phyloP scores from a whole-genome alignment of 2,797 vertebrate species.

The Mormyrus proboscirostris region DNA sequence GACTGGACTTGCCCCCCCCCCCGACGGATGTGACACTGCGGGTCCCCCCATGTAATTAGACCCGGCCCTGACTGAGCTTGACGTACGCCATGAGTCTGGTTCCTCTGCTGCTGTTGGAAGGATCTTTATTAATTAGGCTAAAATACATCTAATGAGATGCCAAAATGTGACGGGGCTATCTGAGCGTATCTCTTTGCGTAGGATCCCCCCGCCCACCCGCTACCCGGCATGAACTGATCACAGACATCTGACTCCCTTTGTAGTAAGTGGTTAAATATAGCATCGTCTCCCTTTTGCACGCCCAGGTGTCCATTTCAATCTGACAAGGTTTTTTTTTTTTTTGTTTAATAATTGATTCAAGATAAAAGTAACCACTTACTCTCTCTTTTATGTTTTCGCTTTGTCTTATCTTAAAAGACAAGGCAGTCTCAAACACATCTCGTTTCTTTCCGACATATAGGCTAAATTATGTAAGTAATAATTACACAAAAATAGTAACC shows the following conservation, averaged over 20 bases:
- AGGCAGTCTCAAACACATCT: neutral
- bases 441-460: neutral
- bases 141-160: constrained; percentile 11
- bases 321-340: neutral
- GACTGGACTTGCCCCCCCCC: neutral
- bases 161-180: neutral
- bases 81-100: neutral
- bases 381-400: neutral
- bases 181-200: neutral
- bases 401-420: neutral
- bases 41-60: neutral
- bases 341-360: constrained; percentile 10
- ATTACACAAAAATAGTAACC: neutral
- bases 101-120: neutral
- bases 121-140: constrained; percentile 5
- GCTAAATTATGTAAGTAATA: neutral
- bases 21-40: neutral
- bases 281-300: neutral
- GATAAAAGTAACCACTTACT: neutral
- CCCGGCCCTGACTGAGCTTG: neutral
- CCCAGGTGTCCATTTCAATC: constrained; percentile 13
- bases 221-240: neutral
- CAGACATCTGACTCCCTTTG: neutral
- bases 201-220: neutral
- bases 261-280: constrained; percentile 3